phyloP scores from a whole-genome alignment of 2,888 invertebrate genomes.

The Andrena chrysosceles region DNA sequence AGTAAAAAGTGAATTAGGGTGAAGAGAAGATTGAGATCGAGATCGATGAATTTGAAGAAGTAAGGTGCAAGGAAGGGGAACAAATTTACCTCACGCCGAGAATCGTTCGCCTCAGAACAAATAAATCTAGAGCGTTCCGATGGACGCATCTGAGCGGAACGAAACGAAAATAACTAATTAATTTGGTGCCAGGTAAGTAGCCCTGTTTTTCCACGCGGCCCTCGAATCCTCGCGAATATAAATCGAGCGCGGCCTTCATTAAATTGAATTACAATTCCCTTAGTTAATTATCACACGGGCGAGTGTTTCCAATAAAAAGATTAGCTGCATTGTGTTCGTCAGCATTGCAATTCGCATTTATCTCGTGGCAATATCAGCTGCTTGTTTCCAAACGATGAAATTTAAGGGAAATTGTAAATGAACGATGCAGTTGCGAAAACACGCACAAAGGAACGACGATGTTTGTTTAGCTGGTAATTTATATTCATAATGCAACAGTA shows the following conservation, averaged over 20 bases:
- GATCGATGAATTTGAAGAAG: background rate
- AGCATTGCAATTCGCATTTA: background rate
- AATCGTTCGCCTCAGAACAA: background rate
- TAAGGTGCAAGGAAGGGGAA: background rate
- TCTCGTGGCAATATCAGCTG: background rate
- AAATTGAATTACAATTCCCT: too few species aligned
- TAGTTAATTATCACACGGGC: too few species aligned
- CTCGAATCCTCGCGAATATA: background rate
- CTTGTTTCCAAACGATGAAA: background rate
- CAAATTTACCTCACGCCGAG: background rate
- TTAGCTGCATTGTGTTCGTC: background rate
- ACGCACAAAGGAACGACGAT: background rate
- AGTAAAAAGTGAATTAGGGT: too few species aligned
- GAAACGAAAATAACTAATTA: slow-evolving; percentile 21
- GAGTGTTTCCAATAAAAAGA: slow-evolving; percentile 2
- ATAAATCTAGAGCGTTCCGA: slow-evolving; percentile 2
- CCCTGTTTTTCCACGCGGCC: background rate
- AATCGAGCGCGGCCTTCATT: background rate
- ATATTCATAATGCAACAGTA: background rate
- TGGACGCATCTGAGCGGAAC: background rate
- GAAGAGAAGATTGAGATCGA: background rate
- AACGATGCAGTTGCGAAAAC: background rate
- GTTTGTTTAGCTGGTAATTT: background rate
- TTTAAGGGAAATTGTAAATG: background rate
- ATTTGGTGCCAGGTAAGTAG: background rate